A percentile compares a stretch with the other conserved stretches of the same genome.
Evolutionary conservation across 2,888 invertebrate species (phyloP).

Genomic region (Lasioglossum morio): DNA sequence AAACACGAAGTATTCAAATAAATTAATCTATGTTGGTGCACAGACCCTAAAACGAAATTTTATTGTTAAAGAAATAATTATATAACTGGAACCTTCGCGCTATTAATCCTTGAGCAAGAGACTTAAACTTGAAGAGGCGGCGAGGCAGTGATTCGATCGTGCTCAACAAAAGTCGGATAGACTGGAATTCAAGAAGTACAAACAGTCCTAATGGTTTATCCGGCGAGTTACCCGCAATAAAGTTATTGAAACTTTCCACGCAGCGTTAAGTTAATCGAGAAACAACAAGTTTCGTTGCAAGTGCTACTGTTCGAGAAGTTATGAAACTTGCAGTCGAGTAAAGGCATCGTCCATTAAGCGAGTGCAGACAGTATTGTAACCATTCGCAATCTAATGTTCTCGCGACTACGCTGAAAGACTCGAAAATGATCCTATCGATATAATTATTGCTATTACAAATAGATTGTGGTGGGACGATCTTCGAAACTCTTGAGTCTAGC

Average conservation of each 20-base stretch:
- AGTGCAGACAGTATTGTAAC: not conserved
- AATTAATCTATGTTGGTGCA: too few species aligned
- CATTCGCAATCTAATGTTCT: not conserved
- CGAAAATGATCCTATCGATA: not conserved
- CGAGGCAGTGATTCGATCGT: not conserved
- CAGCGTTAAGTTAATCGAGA: conserved; percentile 14
- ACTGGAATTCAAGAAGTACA: not conserved
- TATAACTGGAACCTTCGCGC: not conserved
- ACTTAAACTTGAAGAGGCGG: not conserved
- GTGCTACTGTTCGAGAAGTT: conserved; percentile 1
- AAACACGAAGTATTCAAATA: too few species aligned
- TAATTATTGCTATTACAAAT: not conserved
- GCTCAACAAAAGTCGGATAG: not conserved
- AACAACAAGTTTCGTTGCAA: conserved; percentile 17
- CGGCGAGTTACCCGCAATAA: conserved; percentile 2
- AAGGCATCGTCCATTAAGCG: not conserved
- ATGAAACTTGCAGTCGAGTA: not conserved
- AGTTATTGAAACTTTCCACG: conserved; percentile 22
- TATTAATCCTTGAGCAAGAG: not conserved
- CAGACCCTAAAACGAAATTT: not conserved
- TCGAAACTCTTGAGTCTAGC: not conserved
- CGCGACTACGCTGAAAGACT: not conserved
- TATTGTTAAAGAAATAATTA: not conserved
- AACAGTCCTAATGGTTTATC: conserved; percentile 8
- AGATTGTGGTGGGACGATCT: not conserved